Base-by-base conservation (phyloP, 1,140 invertebrate genomes). In the Drosophila mauritiana region DNA sequence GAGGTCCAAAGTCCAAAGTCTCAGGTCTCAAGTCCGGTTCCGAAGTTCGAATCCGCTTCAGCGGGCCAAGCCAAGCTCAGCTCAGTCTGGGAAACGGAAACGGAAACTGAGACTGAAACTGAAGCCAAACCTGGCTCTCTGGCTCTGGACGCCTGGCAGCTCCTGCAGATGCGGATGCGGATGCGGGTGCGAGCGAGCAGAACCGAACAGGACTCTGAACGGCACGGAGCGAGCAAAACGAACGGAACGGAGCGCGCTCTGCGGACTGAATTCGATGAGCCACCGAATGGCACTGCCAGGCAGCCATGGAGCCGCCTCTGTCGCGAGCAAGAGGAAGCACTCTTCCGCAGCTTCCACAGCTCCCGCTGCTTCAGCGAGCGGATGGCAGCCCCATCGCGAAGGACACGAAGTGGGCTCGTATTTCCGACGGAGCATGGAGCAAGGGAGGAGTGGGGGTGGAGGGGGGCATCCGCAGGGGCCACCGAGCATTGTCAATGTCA, bases 251-350 rank as follows among this genome's bases (percentile, higher is more conserved):
- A 78, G 80, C 77, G 73, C 75, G 68, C 55, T 59, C 76, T 86
- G 79, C 79, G 83, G 72, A 79, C 70, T 86, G 83, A 73, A 79
- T 88, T 79, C 83, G 79, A 83, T 67, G 79, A 86, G 82, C 83
- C 85, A 83, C 82, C 83, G 80, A 76, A 78, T 86, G 82, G 79
- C 82, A 86, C 82, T 86, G 83, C 58, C 79, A 75, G 68, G 70
- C 7, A 49, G 46, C 46, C 13, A 20, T 25, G 22, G 34, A 52
- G 39, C 37, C 51, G 20, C 17, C 48, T 49, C 27, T 34, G 61
- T 36, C 42, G 25, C 11, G 27, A 20, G 25, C 48, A 57, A 37
- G 57, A 52, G 40, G 34, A 51, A 49, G n/a, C 73, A 59, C 17
- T 12, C 10, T 10, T 20, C 7, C n/a, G 42, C 17, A 45, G 42